Base-by-base conservation (phyloP, 2,888 invertebrate species). In the Mythimna albipuncta region DNA sequence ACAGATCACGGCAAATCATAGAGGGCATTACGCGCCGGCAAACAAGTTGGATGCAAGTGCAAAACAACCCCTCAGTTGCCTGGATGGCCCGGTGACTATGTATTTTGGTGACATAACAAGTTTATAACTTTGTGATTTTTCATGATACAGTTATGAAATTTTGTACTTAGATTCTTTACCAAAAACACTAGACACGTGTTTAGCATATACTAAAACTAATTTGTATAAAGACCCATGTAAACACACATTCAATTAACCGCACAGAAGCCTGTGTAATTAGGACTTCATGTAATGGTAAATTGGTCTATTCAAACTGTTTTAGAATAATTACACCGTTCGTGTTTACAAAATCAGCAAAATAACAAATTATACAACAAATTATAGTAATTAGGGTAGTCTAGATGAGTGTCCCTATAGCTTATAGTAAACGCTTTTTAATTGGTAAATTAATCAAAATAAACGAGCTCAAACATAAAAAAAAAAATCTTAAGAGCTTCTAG, bases 401-500 rank as follows among this genome's bases (percentile, higher is more conserved):
- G 65, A 65, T 69, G 13, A 59, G 35, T 16, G 64, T 63, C 52
- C 57, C 38, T 44, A 19, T 54, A 69, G 58, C 41, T 13, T 54
- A 9, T 19, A 64, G 1, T 54, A 63, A 75, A 66, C 50, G 47
- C 47, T 6, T 47, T 64, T n/a, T 79, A 68, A 80, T 65, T 81
- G 26, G 32, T 26, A 62, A 6, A 75, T 80, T 68, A 80, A 81
- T 69, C 61, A 58, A 80, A 72, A 57, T 47, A 58, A 81, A 75
- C 47, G n/a, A 64, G 19, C 6, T 57, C 9, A 35, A 54, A 0
- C 13, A 35, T 61, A 52, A 54, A 50, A 54, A 54, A 19, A n/a
- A 38, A n/a, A 58, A 26, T 50, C 44, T 38, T 26, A 5, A 2
- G 26, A 13, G 6, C 47, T 72, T 61, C 16, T 21, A 44, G 11